These are phyloP conservation scores for Cricetomys ansorgei DNA, from an alignment of 2,113 vertebrate species.

Conservation along the genomic window DNA sequence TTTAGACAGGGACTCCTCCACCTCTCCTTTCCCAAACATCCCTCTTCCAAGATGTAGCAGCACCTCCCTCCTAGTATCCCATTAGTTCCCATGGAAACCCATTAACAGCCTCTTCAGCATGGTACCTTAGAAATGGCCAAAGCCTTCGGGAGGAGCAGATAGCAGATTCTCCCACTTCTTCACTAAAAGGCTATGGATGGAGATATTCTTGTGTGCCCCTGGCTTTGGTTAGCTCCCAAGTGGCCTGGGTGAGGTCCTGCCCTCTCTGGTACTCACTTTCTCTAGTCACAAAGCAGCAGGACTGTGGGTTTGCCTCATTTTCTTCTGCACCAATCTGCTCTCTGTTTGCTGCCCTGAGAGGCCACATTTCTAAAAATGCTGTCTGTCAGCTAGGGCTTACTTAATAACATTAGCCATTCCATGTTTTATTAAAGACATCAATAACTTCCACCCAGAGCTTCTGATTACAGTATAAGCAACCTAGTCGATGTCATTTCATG, in stretches of 20 bases:
- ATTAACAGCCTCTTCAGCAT: not conserved
- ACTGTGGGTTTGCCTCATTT: not conserved
- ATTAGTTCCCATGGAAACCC: slow-evolving; percentile 46
- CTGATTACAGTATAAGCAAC: not conserved
- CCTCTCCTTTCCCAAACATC: not conserved
- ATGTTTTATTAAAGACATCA: slow-evolving; percentile 63
- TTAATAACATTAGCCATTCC: not conserved
- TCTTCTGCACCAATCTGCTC: not conserved
- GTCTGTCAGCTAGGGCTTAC: slow-evolving; percentile 34
- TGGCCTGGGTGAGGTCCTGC: not conserved
- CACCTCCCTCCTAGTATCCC: not conserved
- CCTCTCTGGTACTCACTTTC: not conserved
- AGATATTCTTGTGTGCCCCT: no score
- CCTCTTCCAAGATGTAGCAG: not conserved
- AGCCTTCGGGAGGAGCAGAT: not conserved
- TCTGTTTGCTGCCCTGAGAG: not conserved
- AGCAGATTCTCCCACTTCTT: not conserved
- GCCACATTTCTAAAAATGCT: not conserved
- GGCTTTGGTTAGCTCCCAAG: not conserved
- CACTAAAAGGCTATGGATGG: not conserved
- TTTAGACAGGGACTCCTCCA: not conserved
- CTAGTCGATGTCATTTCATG: not conserved
- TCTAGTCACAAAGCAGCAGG: not conserved
- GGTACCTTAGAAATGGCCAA: not conserved
- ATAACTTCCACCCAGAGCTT: slow-evolving; percentile 32